Evolutionary conservation across 2,113 vertebrate genomes (phyloP).

Genomic region (Tympanuchus pallidicinctus): DNA sequence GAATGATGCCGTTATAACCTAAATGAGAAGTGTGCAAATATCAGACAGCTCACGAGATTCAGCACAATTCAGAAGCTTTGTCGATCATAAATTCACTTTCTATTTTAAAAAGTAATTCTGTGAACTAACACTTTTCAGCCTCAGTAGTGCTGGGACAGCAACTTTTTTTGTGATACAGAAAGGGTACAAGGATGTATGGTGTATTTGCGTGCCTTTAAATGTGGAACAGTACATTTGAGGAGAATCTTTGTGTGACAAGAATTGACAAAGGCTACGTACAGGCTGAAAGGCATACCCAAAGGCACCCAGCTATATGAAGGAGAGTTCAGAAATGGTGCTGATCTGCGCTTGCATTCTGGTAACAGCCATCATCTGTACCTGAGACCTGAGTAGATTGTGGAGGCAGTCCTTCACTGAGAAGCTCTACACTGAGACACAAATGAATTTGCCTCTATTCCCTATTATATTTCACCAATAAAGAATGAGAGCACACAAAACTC

Average conservation of each 20-base stretch:
- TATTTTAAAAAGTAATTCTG: conserved; percentile 10
- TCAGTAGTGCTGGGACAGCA: background rate
- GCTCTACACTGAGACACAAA: background rate
- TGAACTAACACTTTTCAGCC: background rate
- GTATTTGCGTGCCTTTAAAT: background rate
- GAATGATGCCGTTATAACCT: background rate
- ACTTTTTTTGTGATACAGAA: background rate
- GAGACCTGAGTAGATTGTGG: background rate
- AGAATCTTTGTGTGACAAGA: background rate
- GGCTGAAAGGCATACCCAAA: background rate
- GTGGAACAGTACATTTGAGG: background rate
- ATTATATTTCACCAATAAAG: background rate
- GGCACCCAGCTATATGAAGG: background rate
- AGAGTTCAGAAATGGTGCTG: background rate
- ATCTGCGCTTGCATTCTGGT: background rate
- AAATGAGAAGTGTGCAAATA: background rate
- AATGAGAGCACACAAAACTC: background rate
- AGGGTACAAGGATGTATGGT: background rate
- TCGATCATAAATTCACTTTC: background rate
- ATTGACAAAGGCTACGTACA: background rate
- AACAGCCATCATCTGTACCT: background rate
- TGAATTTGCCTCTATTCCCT: background rate
- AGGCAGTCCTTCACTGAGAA: background rate
- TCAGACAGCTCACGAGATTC: background rate
- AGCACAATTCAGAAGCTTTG: background rate